phyloP scores from a whole-genome alignment of 2,113 vertebrate genomes.

The Phoenicopterus ruber region DNA sequence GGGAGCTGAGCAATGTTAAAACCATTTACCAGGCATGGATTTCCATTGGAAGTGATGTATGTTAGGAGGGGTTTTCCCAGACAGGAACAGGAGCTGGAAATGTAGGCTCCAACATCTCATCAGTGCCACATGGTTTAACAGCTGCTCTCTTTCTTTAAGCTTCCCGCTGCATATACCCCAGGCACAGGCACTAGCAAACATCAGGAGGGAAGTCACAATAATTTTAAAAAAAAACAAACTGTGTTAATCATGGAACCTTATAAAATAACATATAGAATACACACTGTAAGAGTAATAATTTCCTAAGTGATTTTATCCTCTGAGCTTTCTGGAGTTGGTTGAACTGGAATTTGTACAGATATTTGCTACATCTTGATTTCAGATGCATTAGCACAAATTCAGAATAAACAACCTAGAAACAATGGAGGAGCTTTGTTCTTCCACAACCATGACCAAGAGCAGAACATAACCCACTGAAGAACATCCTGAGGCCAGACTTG shows the following conservation, averaged over 20 bases:
- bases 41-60: background rate
- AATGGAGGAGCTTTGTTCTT: background rate
- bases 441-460: background rate
- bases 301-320: background rate
- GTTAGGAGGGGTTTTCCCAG: background rate
- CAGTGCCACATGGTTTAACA: background rate
- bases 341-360: background rate
- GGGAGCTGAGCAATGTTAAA: background rate
- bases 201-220: background rate
- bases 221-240: background rate
- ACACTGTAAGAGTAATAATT: background rate
- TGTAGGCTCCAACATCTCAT: background rate
- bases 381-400: background rate
- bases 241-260: background rate
- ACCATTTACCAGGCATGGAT: background rate
- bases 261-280: background rate
- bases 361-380: background rate
- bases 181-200: background rate
- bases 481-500: background rate
- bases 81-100: background rate
- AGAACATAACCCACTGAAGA: background rate
- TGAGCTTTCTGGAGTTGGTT: background rate
- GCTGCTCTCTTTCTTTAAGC: background rate
- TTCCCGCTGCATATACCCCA: background rate
- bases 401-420: background rate